Evolutionary conservation across 2,797 vertebrate genomes (phyloP).

Genomic region (Arnoldichthys spilopterus): DNA sequence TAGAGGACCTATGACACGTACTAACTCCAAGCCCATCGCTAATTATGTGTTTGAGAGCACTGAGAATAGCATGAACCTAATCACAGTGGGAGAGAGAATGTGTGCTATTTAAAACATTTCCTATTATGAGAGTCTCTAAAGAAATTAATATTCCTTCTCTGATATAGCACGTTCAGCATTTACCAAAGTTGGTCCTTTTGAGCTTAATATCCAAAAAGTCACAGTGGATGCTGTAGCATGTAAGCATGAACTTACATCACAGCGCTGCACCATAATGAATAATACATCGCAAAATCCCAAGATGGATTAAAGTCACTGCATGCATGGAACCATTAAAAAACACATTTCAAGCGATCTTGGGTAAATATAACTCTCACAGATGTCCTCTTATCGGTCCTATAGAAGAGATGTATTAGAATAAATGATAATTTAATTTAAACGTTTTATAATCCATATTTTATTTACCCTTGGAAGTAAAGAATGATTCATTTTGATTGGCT

Average conservation of each 20-base stretch:
- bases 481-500: neutral
- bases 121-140: conserved; percentile 2
- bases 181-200: neutral
- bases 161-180: neutral
- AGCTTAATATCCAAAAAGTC: conserved; percentile 1
- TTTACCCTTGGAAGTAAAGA: neutral
- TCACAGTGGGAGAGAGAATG: neutral
- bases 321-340: conserved; percentile 1
- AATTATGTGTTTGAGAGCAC: conserved; percentile 29
- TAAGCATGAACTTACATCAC: conserved; percentile 2
- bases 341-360: conserved; percentile 1
- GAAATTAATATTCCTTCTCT: neutral
- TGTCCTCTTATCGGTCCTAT: neutral
- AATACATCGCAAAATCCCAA: conserved; percentile 18
- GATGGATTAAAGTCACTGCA: conserved; percentile 26
- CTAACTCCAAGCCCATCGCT: conserved; percentile 16
- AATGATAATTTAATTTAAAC: neutral
- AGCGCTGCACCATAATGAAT: conserved; percentile 11
- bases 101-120: conserved; percentile 24
- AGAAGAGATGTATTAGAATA: neutral
- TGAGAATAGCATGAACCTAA: conserved; percentile 8
- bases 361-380: neutral
- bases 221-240: neutral
- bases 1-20: conserved; percentile 17
- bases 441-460: neutral